These are phyloP conservation scores for Calephelis virginiensis DNA, from an alignment of 1,140 invertebrate genomes.

Conservation along the genomic window DNA sequence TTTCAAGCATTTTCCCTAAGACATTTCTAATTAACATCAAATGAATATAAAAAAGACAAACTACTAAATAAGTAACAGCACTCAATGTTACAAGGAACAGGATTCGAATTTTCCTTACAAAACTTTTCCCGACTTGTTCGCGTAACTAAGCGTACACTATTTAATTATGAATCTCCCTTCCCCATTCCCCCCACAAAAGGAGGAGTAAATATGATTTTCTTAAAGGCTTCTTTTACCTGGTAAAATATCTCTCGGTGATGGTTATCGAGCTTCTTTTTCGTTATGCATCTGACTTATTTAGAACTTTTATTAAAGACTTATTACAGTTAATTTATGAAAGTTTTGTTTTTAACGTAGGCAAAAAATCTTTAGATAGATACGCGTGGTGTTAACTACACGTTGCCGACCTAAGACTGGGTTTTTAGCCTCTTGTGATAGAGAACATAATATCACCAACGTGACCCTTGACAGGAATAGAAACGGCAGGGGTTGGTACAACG, in stretches of 20 bases:
- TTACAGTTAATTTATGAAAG: slow-evolving; percentile 4
- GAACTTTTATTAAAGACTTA: background rate
- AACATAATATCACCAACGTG: too few species aligned
- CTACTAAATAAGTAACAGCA: slow-evolving; percentile 53
- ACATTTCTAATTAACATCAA: slow-evolving; percentile 45
- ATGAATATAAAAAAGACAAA: slow-evolving; percentile 51
- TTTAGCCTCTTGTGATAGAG: too few species aligned
- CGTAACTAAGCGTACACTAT: slow-evolving; percentile 67
- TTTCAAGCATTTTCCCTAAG: slow-evolving; percentile 20
- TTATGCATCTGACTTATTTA: background rate
- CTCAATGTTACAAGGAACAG: slow-evolving; percentile 38
- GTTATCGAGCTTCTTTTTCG: slow-evolving; percentile 18
- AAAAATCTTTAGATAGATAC: too few species aligned
- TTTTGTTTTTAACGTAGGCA: too few species aligned
- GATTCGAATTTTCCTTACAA: slow-evolving; percentile 53
- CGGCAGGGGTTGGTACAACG: too few species aligned
- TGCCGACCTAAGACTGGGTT: too few species aligned
- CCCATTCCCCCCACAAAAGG: slow-evolving; percentile 35
- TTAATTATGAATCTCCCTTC: slow-evolving; percentile 60
- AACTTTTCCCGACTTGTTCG: slow-evolving; percentile 52
- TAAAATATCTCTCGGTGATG: slow-evolving; percentile 21
- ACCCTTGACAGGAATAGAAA: too few species aligned
- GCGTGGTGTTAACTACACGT: too few species aligned
- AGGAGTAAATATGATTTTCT: slow-evolving; percentile 49
- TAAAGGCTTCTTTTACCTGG: slow-evolving; percentile 44